Conservation (phyloP, 2,113 vertebrate genomes). For the Elephas maximus region DNA sequence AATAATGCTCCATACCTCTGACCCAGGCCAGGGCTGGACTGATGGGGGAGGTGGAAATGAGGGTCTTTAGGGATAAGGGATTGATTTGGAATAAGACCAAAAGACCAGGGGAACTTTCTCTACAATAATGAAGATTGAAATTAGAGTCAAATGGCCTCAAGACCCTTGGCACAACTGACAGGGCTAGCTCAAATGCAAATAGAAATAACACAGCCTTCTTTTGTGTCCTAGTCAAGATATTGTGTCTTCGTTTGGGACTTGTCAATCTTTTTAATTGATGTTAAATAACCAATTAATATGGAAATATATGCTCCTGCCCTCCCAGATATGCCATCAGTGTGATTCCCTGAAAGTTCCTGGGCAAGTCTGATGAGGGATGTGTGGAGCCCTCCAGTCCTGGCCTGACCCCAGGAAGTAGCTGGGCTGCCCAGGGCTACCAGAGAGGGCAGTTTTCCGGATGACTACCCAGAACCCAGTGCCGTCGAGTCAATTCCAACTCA, state of each 20-base stretch:
- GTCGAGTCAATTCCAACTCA: too few relatives aligned
- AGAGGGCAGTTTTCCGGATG: background rate
- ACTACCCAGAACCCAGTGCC: too few relatives aligned
- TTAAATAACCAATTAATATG: conserved; percentile 19
- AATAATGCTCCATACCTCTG: background rate
- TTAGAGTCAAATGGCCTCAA: background rate
- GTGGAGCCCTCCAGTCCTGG: background rate
- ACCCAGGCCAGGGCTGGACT: background rate
- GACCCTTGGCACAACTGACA: background rate
- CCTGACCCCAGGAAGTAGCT: background rate
- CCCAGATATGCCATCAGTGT: fast-evolving
- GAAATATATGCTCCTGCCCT: background rate
- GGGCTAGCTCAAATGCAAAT: background rate
- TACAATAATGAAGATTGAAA: conserved; percentile 7
- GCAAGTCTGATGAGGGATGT: background rate
- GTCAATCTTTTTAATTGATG: conserved; percentile 4
- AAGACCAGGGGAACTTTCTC: background rate
- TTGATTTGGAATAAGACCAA: background rate
- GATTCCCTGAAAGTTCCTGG: background rate
- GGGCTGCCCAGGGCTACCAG: background rate
- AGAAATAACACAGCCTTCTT: background rate
- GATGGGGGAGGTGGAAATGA: background rate
- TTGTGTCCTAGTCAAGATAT: background rate
- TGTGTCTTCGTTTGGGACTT: background rate
- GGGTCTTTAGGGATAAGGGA: background rate